Percentiles rank a stretch among this genome's conserved stretches.
Conservation (phyloP, 2,113 vertebrate genomes). For the Noturus placidus region DNA sequence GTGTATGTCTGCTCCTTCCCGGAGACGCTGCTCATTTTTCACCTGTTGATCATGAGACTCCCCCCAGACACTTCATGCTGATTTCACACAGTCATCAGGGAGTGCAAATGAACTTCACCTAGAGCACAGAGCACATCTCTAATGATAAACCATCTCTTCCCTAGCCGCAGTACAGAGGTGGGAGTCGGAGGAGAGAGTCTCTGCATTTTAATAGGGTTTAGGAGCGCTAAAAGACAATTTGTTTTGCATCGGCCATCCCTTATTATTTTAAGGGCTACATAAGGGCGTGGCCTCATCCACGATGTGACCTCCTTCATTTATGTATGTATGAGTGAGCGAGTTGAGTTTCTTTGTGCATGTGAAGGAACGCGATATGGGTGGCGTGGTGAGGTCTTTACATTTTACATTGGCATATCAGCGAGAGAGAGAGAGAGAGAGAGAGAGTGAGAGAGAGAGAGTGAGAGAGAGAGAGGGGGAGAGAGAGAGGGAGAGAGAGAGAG, state of each 20-base stretch:
- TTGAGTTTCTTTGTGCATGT: background rate
- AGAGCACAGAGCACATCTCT: background rate
- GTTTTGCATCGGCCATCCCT: background rate
- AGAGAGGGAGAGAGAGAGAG: background rate
- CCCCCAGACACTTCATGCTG: constrained; percentile 22
- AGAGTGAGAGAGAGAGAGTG: background rate
- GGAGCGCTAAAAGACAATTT: background rate
- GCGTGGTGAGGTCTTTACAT: background rate
- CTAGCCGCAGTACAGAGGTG: background rate
- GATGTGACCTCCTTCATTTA: background rate
- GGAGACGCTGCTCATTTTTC: constrained; percentile 5
- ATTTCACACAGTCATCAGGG: constrained; percentile 2
- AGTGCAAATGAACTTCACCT: constrained; percentile 21
- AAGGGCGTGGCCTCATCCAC: background rate
- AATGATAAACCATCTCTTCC: constrained; percentile 1
- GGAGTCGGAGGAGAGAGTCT: background rate
- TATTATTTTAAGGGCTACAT: too few species aligned
- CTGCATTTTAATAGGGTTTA: constrained; percentile 29
- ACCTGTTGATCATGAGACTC: constrained; percentile 30
- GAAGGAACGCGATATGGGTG: background rate
- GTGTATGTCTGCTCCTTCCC: background rate
- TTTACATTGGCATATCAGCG: background rate
- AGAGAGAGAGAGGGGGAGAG: too few species aligned
- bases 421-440: background rate
- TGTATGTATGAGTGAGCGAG: background rate